A percentile compares a stretch with the other conserved stretches of the same genome.
phyloP scores from a whole-genome alignment of 2,797 vertebrate genomes.

The Agapornis canus region DNA sequence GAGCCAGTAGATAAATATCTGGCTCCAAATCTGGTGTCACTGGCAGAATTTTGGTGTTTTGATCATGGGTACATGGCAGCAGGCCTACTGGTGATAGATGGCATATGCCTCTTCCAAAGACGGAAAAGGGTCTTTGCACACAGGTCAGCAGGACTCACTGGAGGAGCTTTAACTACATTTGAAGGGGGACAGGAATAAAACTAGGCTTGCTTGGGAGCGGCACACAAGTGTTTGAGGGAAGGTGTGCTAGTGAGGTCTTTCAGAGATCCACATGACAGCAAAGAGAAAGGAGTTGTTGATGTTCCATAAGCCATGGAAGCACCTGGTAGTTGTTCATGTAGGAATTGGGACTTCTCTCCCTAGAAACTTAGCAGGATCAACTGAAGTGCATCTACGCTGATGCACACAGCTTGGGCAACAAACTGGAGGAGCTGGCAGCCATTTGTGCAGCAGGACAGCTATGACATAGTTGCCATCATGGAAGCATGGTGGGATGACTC shows the following conservation, averaged over 20 bases:
- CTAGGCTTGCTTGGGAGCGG: neutral
- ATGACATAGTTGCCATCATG: neutral
- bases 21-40: neutral
- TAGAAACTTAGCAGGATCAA: neutral
- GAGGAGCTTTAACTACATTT: neutral
- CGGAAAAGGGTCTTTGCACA: neutral
- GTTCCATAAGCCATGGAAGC: neutral
- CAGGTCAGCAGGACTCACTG: neutral
- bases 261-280: neutral
- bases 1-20: neutral
- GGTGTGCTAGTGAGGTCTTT: neutral
- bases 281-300: neutral
- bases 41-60: neutral
- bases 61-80: neutral
- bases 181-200: neutral
- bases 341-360: neutral
- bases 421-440: neutral
- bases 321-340: neutral
- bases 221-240: neutral
- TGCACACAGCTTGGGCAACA: neutral
- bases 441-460: neutral
- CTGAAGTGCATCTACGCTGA: neutral
- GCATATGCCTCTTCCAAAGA: neutral
- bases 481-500: neutral
- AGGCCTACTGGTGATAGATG: neutral